Base-by-base conservation (phyloP, 2,888 invertebrate species). In the Orthosia gracilis region DNA sequence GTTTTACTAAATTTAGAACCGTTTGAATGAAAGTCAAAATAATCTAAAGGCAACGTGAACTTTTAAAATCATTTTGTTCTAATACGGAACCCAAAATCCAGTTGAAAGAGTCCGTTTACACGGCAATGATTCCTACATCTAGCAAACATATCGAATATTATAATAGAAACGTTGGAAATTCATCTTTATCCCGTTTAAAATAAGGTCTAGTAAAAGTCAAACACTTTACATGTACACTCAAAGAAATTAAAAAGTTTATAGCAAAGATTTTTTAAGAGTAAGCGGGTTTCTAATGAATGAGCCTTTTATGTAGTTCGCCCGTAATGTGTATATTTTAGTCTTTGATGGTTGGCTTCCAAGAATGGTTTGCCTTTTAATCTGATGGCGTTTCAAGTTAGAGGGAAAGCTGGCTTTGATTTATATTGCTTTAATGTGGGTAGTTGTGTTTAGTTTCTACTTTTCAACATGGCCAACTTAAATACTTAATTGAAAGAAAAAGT, bases 101-200 rank as follows among this genome's bases (percentile, higher is more conserved):
- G 72, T 82, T 85, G 77, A 88, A 89, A 87, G 85, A 85, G 86
- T 83, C 79, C 85, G 75, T 89, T 88, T 88, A 88, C 85, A 85
- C 80, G 80, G 82, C 86, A 85, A 89, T 86, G 86, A 87, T 89
- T 86, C 64, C 84, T 83, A 83, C 85, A 85, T 88, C 87, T 70
- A 85, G 73, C 61, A 76, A 85, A 87, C 80, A 84, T 78, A 84
- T 81, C 75, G 59, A 73, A 82, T 78, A 76, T 66, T 72, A 73
- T 83, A 76, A 73, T 58, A 65, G 12, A 50, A n/a, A 57, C 77
- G 58, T 73, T 66, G 66, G 7, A 86, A 81, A 77, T 59, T 67
- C 69, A 7, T 26, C 87, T 79, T 66, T 86, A 86, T 59, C 1
- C 15, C 72, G 9, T 63, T 0, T 1, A 13, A 5, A 15, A 26